phyloP scores from a whole-genome alignment of 2,113 vertebrate genomes.

The Halichoerus grypus region DNA sequence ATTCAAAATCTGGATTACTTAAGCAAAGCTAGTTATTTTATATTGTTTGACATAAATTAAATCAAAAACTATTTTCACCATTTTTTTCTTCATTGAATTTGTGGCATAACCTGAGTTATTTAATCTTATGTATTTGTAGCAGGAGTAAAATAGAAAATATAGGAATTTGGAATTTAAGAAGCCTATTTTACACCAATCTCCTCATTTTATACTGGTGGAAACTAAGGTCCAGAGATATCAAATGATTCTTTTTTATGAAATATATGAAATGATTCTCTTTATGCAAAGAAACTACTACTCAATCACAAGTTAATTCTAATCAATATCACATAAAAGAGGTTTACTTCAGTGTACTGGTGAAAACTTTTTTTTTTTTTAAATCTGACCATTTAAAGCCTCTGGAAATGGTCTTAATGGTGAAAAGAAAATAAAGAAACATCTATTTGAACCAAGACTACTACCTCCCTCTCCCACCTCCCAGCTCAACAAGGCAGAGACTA shows the following conservation, averaged over 20 bases:
- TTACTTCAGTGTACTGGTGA: neutral
- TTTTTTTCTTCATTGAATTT: neutral
- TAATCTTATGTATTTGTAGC: neutral
- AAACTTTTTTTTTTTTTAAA: neutral
- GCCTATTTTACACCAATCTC: neutral
- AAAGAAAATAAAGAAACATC: neutral
- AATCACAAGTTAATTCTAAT: neutral
- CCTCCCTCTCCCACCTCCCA: neutral
- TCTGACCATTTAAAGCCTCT: neutral
- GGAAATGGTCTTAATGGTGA: neutral
- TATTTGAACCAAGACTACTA: neutral
- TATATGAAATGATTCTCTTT: neutral
- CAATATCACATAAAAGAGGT: neutral
- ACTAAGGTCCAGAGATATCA: neutral
- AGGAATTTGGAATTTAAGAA: neutral
- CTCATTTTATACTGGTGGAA: neutral
- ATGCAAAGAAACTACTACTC: neutral
- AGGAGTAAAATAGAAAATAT: neutral
- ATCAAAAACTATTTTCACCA: constrained; percentile 39
- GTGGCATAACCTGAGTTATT: constrained; percentile 14
- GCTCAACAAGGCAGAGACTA: neutral
- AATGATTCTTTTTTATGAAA: neutral
- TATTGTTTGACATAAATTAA: constrained; percentile 58
- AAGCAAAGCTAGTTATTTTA: neutral
- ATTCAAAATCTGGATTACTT: constrained; percentile 53